Evolutionary conservation across 2,113 vertebrate species (phyloP).

Genomic region (Coracopsis vasa): DNA sequence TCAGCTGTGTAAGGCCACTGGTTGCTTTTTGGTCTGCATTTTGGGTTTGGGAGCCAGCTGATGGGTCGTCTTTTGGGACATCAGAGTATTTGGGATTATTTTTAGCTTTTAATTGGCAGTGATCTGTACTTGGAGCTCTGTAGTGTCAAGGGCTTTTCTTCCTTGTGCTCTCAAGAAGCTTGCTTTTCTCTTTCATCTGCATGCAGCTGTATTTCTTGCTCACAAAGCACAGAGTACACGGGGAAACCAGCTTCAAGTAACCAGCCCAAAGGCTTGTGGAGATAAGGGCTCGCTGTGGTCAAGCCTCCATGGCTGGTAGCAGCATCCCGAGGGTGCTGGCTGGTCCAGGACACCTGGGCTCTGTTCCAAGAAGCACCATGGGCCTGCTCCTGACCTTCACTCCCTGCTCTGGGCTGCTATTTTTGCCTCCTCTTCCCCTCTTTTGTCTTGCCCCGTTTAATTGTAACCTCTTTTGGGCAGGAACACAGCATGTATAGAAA

Average conservation of each 20-base stretch:
- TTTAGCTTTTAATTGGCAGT: conserved; percentile 54
- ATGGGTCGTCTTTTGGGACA: neutral
- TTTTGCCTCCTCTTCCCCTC: neutral
- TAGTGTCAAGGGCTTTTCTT: conserved; percentile 9
- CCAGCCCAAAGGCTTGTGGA: neutral
- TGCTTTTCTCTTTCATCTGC: conserved; percentile 18
- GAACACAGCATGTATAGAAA: neutral
- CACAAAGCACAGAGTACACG: fast-evolving
- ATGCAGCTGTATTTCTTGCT: conserved; percentile 11
- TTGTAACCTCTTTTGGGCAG: neutral
- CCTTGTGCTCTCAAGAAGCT: conserved; percentile 8
- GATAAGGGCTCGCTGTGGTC: neutral
- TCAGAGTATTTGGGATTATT: neutral
- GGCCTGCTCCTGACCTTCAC: neutral
- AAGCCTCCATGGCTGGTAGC: fast-evolving
- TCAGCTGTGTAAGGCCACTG: neutral
- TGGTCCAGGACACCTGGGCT: neutral
- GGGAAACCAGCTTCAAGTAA: neutral
- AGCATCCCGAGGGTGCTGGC: fast-evolving
- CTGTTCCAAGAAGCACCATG: fast-evolving
- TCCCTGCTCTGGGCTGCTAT: neutral
- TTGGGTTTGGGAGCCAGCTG: neutral
- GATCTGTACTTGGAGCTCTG: neutral
- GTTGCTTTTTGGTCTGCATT: neutral
- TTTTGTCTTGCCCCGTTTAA: neutral